Conservation (phyloP, 2,797 vertebrate genomes). For the Rousettus madagascariensis region DNA sequence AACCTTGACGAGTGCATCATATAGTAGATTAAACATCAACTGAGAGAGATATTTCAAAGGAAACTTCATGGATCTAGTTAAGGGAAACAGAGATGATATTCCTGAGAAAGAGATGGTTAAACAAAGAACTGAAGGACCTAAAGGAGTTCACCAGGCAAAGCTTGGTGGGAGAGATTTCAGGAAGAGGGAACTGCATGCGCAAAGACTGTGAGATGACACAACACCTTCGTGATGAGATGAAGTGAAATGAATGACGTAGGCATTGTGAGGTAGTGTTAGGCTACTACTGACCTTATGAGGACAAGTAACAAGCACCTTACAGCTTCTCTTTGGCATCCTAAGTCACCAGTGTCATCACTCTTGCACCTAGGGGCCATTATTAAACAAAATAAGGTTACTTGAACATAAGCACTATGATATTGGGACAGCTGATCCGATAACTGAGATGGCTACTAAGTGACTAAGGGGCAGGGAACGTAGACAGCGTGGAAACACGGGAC, state of each 20-base stretch:
- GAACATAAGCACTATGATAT: background rate
- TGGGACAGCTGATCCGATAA: background rate
- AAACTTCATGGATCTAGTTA: background rate
- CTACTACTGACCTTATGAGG: background rate
- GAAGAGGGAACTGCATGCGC: background rate
- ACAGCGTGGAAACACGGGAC: background rate
- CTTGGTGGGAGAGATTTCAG: background rate
- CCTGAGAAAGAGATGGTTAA: background rate
- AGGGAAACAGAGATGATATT: background rate
- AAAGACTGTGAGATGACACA: background rate
- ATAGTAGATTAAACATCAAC: background rate
- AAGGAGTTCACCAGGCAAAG: background rate
- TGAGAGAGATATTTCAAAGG: background rate
- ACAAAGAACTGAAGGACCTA: background rate
- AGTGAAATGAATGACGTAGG: background rate
- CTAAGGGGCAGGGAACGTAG: no score
- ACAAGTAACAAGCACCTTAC: background rate
- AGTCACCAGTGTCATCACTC: background rate
- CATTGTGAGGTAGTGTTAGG: background rate
- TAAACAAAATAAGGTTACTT: background rate
- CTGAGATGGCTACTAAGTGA: background rate
- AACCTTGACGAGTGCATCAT: background rate
- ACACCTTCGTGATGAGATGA: background rate
- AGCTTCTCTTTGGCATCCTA: background rate
- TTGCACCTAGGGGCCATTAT: background rate